Evolutionary conservation across 2,797 vertebrate species (phyloP), one percentile per base, ranked within the genome.

Genomic region (Tapirus indicus): DNA sequence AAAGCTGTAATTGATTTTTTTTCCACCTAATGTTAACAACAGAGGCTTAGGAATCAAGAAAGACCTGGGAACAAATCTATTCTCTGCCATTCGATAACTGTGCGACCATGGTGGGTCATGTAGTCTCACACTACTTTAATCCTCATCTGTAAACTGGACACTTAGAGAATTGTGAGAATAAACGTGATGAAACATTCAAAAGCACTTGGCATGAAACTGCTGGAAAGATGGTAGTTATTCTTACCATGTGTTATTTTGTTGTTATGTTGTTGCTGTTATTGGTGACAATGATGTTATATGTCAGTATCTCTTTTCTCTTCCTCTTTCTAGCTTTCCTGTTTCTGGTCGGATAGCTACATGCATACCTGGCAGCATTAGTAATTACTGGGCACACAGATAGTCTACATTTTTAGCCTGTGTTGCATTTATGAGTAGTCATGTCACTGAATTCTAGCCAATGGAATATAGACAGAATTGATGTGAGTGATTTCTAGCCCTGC

Each of bases 251-350:
- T 29, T 9, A 38, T 20, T 68, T 49, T 13, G 7, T 38, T 35
- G 16, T 54, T 68, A 3, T 5, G 13, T 54, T n/a, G 41, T 41
- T 93, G n/a, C 27, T 69, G 2, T 32, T 82, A 71, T 7, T 18
- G 60, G 6, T 41, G n/a, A 38, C 16, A 21, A 7, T 58, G 54
- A 13, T 5, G 21, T 54, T 25, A 14, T n/a, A 35, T 32, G 38
- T 78, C 74, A 41, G 27, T 44, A 27, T 35, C n/a, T 71, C 54
- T 82, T 38, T 41, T 27, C 21, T 47, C 54, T 88, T 84, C 79
- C 72, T 85, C 72, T 94, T 93, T 72, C 69, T 69, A 32, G 18
- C 38, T 66, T 60, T 84, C 41, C n/a, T 47, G 88, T 82, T 88
- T n/a, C 66, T 68, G 62, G 12, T 25, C 72, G 32, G 62, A 35